Evolutionary conservation across 2,113 vertebrate species (phyloP).

Genomic region (Menidia beryllina): DNA sequence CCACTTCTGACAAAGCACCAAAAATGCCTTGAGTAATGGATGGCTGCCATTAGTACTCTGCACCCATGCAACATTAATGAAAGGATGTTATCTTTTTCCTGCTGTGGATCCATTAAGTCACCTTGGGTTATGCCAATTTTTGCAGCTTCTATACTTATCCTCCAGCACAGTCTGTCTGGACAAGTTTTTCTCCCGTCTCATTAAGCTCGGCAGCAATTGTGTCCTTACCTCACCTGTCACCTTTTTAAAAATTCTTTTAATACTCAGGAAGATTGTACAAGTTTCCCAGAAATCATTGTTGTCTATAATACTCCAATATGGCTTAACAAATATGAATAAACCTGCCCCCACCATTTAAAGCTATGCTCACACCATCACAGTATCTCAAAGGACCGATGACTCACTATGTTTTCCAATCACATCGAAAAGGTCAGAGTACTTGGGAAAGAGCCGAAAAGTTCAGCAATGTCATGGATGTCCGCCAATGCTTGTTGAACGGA

Average conservation of each 20-base stretch:
- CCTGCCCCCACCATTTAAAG: neutral
- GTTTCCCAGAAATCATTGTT: conserved; percentile 2
- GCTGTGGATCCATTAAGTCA: conserved; percentile 46
- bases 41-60: conserved; percentile 42
- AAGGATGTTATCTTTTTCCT: conserved; percentile 38
- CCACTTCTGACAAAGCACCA: conserved; percentile 7
- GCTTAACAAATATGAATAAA: conserved; percentile 11
- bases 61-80: conserved; percentile 47
- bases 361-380: conserved; percentile 14
- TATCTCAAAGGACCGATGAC: conserved; percentile 33
- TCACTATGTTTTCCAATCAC: conserved; percentile 37
- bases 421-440: conserved; percentile 43
- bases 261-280: conserved; percentile 4
- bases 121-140: conserved; percentile 20
- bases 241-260: conserved; percentile 14
- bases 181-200: conserved; percentile 63
- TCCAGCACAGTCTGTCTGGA: conserved; percentile 57
- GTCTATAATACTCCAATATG: neutral
- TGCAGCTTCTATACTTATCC: conserved; percentile 37
- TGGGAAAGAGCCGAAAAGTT: conserved; percentile 34
- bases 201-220: conserved; percentile 29
- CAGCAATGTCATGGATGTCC: conserved; percentile 32
- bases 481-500: conserved; percentile 11
- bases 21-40: conserved; percentile 50
- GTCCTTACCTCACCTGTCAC: conserved; percentile 39